phyloP scores from a whole-genome alignment of 2,797 vertebrate species.

The Hirundo rustica region DNA sequence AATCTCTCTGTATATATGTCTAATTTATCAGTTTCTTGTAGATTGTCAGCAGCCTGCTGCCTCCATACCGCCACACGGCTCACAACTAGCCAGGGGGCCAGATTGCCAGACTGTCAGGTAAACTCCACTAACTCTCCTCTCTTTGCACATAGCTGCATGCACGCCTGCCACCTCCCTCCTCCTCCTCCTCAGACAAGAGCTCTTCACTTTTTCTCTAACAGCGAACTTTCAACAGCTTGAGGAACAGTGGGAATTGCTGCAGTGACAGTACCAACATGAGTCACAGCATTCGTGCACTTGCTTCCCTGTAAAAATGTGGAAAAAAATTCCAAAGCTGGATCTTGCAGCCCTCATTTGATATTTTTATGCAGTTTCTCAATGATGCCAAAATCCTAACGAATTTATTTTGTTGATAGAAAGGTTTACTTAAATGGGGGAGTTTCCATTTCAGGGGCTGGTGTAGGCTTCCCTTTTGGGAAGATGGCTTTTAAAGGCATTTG shows the following conservation, averaged over 20 bases:
- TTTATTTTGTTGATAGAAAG: background rate
- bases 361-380: background rate
- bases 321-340: background rate
- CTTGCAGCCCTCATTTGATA: background rate
- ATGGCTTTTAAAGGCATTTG: background rate
- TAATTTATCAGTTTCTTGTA: conserved; percentile 99
- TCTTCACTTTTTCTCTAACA: background rate
- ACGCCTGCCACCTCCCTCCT: background rate
- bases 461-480: background rate
- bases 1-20: conserved; percentile 95
- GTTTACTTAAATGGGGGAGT: background rate
- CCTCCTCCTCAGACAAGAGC: background rate
- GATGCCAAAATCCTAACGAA: background rate
- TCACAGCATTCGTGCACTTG: background rate
- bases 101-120: conserved; percentile 89
- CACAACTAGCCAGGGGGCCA: conserved; percentile 92
- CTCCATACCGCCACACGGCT: conserved; percentile 94
- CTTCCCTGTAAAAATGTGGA: background rate
- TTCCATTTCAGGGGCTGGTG: background rate
- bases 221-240: background rate
- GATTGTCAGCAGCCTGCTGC: conserved; percentile 99
- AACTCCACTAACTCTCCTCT: conserved; percentile 67
- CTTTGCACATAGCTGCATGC: conserved; percentile 65
- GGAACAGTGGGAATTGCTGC: background rate
- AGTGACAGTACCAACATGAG: background rate